Evolutionary conservation across 2,797 vertebrate genomes (phyloP).

Genomic region (Tinamus major): DNA sequence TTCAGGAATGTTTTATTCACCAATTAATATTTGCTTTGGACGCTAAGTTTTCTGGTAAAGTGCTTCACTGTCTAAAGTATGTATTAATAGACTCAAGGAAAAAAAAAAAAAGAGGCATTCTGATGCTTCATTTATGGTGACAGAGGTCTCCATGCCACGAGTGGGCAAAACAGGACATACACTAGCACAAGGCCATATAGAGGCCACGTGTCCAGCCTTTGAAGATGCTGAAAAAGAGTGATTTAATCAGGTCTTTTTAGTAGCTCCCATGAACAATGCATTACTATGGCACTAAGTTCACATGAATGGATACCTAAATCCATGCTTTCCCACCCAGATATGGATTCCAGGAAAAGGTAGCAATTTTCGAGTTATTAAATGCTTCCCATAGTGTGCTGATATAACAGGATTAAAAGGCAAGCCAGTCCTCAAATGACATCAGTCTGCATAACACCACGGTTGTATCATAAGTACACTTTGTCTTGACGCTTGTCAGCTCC

Average conservation of each 20-base stretch:
- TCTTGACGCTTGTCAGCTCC: neutral
- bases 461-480: neutral
- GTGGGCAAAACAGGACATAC: neutral
- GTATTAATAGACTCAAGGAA: neutral
- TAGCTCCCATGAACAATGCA: neutral
- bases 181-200: neutral
- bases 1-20: conserved; percentile 26
- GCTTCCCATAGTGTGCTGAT: neutral
- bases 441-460: neutral
- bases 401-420: neutral
- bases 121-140: neutral
- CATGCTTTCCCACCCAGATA: rapidly evolving
- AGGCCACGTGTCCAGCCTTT: neutral
- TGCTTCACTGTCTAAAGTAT: conserved; percentile 9
- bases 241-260: neutral
- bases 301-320: rapidly evolving
- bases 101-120: neutral
- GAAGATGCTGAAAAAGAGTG: neutral
- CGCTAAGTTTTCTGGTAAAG: neutral
- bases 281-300: neutral
- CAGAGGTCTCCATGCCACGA: neutral
- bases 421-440: neutral
- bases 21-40: conserved; percentile 10
- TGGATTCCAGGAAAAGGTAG: neutral
- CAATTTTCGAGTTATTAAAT: neutral